phyloP scores from a whole-genome alignment of 2,797 vertebrate genomes.

The Urocyon cinereoargenteus region DNA sequence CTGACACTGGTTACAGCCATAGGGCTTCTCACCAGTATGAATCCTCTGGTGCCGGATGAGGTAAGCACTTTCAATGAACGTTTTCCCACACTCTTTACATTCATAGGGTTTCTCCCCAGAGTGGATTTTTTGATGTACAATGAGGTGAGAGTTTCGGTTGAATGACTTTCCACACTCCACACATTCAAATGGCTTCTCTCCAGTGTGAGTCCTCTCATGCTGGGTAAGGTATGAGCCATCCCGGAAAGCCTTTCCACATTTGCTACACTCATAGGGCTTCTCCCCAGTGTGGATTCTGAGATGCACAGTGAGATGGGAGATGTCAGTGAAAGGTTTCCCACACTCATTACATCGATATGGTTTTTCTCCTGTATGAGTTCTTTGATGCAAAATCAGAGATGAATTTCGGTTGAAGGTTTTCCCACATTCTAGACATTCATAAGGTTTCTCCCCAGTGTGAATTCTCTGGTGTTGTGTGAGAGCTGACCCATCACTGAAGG shows the following conservation, averaged over 20 bases:
- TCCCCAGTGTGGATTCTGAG: slow-evolving; percentile 83
- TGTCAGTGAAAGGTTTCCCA: slow-evolving; percentile 83
- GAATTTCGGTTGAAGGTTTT: slow-evolving; percentile 84
- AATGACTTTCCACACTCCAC: slow-evolving; percentile 84
- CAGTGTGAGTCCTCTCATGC: slow-evolving; percentile 84
- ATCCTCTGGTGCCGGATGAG: slow-evolving; percentile 84
- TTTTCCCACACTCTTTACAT: slow-evolving; percentile 82
- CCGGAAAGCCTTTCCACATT: slow-evolving; percentile 84
- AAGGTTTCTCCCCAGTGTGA: slow-evolving; percentile 83
- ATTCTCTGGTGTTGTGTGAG: slow-evolving; percentile 83
- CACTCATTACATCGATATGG: slow-evolving; percentile 82
- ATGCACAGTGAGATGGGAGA: slow-evolving; percentile 83
- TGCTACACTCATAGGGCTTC: slow-evolving; percentile 83
- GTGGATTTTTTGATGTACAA: slow-evolving; percentile 84
- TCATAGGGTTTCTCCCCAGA: slow-evolving; percentile 85
- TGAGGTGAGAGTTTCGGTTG: slow-evolving; percentile 84
- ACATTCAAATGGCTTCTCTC: slow-evolving; percentile 85
- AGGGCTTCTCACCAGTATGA: slow-evolving; percentile 84
- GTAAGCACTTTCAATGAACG: slow-evolving; percentile 85
- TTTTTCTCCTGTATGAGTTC: slow-evolving; percentile 85
- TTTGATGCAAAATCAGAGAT: slow-evolving; percentile 82
- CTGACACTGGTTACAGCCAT: slow-evolving; percentile 80
- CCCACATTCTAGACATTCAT: slow-evolving; percentile 80
- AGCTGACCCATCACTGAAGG: slow-evolving; percentile 84
- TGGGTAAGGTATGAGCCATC: slow-evolving; percentile 83